Evolutionary conservation across 2,888 invertebrate species (phyloP).

Genomic region (Ophraella communa): DNA sequence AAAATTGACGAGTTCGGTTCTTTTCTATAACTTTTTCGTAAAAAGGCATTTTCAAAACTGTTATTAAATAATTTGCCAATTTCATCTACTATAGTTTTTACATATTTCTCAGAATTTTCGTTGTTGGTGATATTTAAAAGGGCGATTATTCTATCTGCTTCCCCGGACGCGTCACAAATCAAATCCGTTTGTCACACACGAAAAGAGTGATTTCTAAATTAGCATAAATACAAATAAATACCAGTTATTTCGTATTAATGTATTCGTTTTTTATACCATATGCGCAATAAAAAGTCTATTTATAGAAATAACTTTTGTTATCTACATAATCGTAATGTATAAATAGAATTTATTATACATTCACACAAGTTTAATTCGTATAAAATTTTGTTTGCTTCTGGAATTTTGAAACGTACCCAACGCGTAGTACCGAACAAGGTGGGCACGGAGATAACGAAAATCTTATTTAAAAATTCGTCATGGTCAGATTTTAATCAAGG

Average conservation of each 20-base stretch:
- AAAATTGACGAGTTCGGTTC: no score
- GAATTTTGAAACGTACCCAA: neutral
- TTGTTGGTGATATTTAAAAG: no score
- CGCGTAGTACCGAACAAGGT: neutral
- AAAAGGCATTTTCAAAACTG: no score
- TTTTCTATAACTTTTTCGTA: no score
- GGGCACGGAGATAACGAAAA: neutral
- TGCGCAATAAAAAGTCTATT: constrained; percentile 31
- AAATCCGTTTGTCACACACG: no score
- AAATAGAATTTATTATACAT: constrained; percentile 35
- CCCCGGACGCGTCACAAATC: no score
- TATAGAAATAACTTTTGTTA: constrained; percentile 36
- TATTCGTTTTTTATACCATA: constrained; percentile 3
- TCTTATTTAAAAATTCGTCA: no score
- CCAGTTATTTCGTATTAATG: constrained; percentile 7
- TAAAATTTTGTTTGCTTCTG: constrained; percentile 13
- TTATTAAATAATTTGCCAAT: no score
- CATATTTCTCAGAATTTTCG: no score
- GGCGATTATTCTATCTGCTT: no score
- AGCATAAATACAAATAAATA: neutral
- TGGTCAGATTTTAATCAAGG: no score
- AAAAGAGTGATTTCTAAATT: constrained; percentile 5
- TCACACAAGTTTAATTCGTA: constrained; percentile 21
- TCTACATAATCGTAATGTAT: constrained; percentile 32
- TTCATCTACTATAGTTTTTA: no score